Percentiles rank a stretch among this genome's conserved stretches.
These are phyloP conservation scores for Phoeniculus purpureus DNA, from an alignment of 2,797 vertebrate species.

Conservation along the genomic window DNA sequence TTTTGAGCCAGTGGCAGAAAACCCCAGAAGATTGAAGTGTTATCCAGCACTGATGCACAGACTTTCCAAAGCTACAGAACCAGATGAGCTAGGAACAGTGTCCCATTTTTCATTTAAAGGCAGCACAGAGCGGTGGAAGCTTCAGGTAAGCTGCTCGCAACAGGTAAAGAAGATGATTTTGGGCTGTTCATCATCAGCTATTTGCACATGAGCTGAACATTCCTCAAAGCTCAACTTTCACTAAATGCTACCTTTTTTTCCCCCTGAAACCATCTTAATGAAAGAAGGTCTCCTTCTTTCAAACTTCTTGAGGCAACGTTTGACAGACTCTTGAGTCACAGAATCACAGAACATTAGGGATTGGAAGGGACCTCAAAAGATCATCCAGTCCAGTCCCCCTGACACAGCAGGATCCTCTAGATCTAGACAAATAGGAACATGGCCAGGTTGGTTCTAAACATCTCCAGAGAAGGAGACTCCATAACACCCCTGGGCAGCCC, in stretches of 20 bases:
- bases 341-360: too few species aligned
- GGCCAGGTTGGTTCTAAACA: too few species aligned
- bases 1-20: background rate
- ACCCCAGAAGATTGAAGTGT: background rate
- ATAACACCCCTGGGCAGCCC: too few species aligned
- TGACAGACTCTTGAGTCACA: background rate
- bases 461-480: too few species aligned
- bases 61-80: background rate
- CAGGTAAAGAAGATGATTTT: background rate
- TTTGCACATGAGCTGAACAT: background rate
- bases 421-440: too few species aligned
- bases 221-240: background rate
- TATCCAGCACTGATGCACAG: background rate
- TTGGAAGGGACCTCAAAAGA: too few species aligned
- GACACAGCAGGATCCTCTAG: too few species aligned
- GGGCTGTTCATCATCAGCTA: background rate
- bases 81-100: background rate
- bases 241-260: rapidly evolving
- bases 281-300: background rate
- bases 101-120: background rate
- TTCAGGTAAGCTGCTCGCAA: background rate
- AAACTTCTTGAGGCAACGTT: background rate
- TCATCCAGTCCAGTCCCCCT: too few species aligned
- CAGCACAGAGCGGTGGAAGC: background rate
- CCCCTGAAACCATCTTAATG: background rate